phyloP scores from a whole-genome alignment of 2,888 invertebrate genomes.

The Charanyca ferruginea region DNA sequence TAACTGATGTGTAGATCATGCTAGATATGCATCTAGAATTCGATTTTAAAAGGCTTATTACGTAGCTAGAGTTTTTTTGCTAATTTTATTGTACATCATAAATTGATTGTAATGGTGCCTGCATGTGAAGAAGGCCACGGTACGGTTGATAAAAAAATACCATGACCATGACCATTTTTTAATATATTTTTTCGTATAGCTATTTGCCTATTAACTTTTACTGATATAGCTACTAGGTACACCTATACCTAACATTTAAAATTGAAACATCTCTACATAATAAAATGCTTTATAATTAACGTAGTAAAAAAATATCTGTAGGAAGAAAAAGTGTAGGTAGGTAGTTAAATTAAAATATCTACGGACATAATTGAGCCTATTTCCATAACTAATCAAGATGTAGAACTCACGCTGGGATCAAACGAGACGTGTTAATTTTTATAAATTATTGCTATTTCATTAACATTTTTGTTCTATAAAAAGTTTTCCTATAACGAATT shows the following conservation, averaged over 20 bases:
- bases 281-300: conserved; percentile 18
- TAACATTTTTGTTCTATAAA: conserved; percentile 46
- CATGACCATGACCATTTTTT: neutral
- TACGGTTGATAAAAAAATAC: neutral
- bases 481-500: conserved; percentile 12
- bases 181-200: neutral
- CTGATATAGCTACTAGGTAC: neutral
- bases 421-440: conserved; percentile 59
- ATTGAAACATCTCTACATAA: neutral
- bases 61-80: neutral
- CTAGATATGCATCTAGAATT: conserved; percentile 8
- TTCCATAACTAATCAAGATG: conserved; percentile 64
- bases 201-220: neutral
- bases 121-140: neutral
- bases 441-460: conserved; percentile 44
- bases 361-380: conserved; percentile 41
- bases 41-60: conserved; percentile 14
- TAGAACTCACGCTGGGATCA: conserved; percentile 62
- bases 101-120: neutral
- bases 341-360: conserved; percentile 51
- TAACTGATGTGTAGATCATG: conserved; percentile 3
- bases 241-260: neutral
- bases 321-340: conserved; percentile 33
- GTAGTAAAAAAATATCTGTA: conserved; percentile 31
- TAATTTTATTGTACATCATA: neutral